Evolutionary conservation across 2,113 vertebrate genomes (phyloP).

Genomic region (Terrapene triunguis): DNA sequence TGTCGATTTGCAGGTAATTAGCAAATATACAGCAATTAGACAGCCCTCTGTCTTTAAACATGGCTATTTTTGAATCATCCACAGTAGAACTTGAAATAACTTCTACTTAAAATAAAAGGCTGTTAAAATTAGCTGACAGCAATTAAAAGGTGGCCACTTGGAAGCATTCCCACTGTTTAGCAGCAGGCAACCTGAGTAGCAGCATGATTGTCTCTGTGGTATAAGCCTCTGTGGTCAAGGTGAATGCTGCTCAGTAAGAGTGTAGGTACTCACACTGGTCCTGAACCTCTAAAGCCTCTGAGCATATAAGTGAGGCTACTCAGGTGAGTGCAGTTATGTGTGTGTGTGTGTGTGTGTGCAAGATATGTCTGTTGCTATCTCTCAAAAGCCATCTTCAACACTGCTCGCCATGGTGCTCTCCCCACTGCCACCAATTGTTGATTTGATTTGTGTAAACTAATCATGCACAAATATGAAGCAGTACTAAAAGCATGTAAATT

Average conservation of each 20-base stretch:
- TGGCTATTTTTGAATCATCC: background rate
- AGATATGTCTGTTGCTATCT: background rate
- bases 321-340: background rate
- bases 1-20: background rate
- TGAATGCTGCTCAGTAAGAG: background rate
- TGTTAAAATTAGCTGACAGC: background rate
- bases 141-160: background rate
- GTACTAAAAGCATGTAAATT: background rate
- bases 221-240: background rate
- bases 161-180: background rate
- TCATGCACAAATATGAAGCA: background rate
- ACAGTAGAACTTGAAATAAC: background rate
- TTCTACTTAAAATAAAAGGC: background rate
- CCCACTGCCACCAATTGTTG: background rate
- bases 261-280: background rate
- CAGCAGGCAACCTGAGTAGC: background rate
- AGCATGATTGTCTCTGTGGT: background rate
- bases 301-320: background rate
- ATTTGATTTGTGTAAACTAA: background rate
- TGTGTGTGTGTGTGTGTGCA: background rate
- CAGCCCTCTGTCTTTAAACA: background rate
- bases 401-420: fast-evolving
- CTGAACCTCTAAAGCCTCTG: background rate
- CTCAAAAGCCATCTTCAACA: background rate
- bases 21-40: background rate